Conservation (phyloP, 2,888 invertebrate genomes). For the Aporophyla nigra region DNA sequence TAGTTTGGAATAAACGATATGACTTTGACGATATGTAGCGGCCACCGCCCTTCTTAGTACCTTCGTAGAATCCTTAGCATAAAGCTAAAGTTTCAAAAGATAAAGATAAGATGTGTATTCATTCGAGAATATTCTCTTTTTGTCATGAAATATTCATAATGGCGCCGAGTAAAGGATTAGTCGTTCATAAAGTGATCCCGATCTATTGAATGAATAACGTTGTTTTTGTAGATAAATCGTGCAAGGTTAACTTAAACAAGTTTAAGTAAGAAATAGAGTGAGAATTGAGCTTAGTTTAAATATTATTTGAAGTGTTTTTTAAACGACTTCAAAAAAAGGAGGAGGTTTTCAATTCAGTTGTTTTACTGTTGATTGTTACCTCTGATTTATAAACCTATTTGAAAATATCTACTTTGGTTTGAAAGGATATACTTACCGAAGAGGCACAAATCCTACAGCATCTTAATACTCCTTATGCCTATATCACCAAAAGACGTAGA, state of each 20-base stretch:
- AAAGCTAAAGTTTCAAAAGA: slow-evolving; percentile 25
- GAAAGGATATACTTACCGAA: no score
- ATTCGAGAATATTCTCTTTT: slow-evolving; percentile 33
- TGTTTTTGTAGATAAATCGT: slow-evolving; percentile 16
- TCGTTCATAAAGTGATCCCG: slow-evolving; percentile 22
- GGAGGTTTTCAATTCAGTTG: no score
- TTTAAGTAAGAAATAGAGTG: slow-evolving; percentile 29
- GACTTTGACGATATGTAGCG: no score
- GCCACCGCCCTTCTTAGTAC: no score
- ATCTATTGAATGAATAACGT: slow-evolving; percentile 30
- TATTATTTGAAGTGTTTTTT: background rate
- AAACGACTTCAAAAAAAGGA: no score
- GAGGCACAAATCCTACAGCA: no score
- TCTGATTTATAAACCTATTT: no score
- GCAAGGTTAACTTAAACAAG: slow-evolving; percentile 6
- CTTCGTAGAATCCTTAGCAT: background rate
- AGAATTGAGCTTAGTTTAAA: background rate
- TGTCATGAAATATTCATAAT: slow-evolving; percentile 60
- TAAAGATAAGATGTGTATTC: slow-evolving; percentile 7
- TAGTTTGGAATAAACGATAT: no score
- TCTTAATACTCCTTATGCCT: no score
- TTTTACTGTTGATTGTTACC: no score
- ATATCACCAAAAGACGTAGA: no score
- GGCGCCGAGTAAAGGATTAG: slow-evolving; percentile 37
- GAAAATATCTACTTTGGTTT: no score